Conservation (phyloP, 2,888 invertebrate species). For the Synanthedon tipuliformis region DNA sequence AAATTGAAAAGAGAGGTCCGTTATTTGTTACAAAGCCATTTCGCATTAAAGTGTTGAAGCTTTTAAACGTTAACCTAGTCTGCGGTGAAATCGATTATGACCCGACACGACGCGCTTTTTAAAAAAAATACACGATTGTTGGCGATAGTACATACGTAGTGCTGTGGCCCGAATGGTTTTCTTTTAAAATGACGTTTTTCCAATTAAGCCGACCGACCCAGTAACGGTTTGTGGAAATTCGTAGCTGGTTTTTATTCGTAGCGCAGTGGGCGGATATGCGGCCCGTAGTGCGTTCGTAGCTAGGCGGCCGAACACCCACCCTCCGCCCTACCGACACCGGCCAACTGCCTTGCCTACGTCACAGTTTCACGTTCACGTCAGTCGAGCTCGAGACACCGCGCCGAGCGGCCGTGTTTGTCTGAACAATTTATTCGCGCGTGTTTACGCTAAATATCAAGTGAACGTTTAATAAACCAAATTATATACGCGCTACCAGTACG, state of each 20-base stretch:
- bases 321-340: constrained; percentile 20
- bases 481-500: neutral
- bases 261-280: constrained; percentile 44
- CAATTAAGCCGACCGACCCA: neutral
- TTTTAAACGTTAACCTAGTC: too few relatives aligned
- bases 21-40: too few relatives aligned
- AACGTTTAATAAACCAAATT: neutral
- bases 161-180: neutral
- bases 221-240: constrained; percentile 19
- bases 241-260: constrained; percentile 50
- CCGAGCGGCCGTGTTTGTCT: constrained; percentile 19
- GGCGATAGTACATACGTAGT: too few relatives aligned
- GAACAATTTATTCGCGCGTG: neutral
- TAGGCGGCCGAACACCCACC: constrained; percentile 18
- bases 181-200: neutral
- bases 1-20: too few relatives aligned
- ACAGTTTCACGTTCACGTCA: constrained; percentile 25
- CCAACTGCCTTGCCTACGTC: constrained; percentile 31
- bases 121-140: too few relatives aligned
- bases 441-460: neutral
- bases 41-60: too few relatives aligned
- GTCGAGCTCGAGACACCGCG: constrained; percentile 37
- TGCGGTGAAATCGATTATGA: too few relatives aligned
- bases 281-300: constrained; percentile 44
- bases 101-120: too few relatives aligned